Conservation (phyloP, 1,140 invertebrate species). For the Parapsyche elsis region DNA sequence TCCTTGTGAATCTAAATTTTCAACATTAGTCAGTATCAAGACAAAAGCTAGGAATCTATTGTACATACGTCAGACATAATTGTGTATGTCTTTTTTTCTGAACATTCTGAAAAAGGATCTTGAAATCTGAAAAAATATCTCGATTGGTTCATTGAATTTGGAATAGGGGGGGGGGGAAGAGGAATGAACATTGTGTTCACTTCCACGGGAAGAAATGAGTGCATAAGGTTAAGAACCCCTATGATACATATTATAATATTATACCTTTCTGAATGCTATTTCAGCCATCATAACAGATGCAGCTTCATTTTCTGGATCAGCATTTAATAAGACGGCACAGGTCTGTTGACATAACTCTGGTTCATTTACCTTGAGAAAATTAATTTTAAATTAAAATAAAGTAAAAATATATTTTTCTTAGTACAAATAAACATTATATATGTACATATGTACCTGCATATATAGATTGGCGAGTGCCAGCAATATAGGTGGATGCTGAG, state of each 20-base stretch:
- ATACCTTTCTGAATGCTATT: constrained; percentile 87
- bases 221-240: no score
- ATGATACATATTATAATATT: not conserved
- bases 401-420: not conserved
- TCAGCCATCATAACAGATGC: constrained; percentile 97
- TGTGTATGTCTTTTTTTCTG: no score
- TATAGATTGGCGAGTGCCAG: constrained; percentile 86
- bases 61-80: no score
- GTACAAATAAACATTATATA: not conserved
- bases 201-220: no score
- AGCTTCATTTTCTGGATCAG: constrained; percentile 89
- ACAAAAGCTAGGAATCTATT: no score
- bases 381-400: constrained; percentile 11
- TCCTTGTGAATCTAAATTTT: no score
- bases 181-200: no score
- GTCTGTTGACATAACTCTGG: constrained; percentile 87
- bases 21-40: no score
- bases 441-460: constrained; percentile 81
- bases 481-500: constrained; percentile 81
- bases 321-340: constrained; percentile 82
- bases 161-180: no score
- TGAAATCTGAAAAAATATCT: no score
- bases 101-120: no score
- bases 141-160: no score
- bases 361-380: constrained; percentile 72